Percentiles rank a stretch among this genome's conserved stretches.
These are phyloP conservation scores for Apostichopus japonicus DNA, from an alignment of 35 echinoderm and acorn worm species.

Conservation along the genomic window DNA sequence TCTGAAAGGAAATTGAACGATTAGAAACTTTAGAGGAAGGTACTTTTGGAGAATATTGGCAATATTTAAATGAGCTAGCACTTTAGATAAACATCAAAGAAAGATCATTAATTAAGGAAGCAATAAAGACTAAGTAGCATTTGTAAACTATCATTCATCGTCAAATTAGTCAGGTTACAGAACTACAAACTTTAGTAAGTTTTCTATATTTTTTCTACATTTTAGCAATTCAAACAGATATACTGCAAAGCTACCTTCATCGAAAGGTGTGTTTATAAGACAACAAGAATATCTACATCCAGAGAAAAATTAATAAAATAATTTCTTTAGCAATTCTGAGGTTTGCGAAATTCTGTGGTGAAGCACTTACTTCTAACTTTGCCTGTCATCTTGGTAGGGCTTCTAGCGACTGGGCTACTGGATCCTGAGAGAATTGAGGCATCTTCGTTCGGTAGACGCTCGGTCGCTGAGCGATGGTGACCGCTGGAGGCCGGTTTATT, in stretches of 20 bases:
- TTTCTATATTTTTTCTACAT: too few relatives aligned
- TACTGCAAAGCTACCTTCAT: too few relatives aligned
- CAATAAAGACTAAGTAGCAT: neutral
- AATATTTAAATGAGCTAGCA: too few relatives aligned
- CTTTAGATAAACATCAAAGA: too few relatives aligned
- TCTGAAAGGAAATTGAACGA: too few relatives aligned
- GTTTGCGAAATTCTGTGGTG: neutral
- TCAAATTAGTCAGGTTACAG: too few relatives aligned
- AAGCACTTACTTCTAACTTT: constrained; percentile 71
- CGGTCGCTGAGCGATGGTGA: constrained; percentile 16
- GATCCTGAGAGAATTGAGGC: constrained; percentile 82
- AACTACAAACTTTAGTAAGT: too few relatives aligned
- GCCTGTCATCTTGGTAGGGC: constrained; percentile 65
- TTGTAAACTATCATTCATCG: too few relatives aligned
- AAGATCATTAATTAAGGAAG: neutral
- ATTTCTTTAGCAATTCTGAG: neutral
- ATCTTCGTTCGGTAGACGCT: constrained; percentile 70
- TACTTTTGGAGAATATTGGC: too few relatives aligned
- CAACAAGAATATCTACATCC: neutral
- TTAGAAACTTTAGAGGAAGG: too few relatives aligned
- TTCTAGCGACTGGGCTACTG: constrained; percentile 60
- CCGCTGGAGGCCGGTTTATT: constrained; percentile 75
- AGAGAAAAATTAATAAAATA: neutral
- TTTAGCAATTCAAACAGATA: too few relatives aligned
- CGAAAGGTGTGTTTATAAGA: too few relatives aligned